Conservation (phyloP, 2,113 vertebrate species). For the Nyctereutes procyonoides region DNA sequence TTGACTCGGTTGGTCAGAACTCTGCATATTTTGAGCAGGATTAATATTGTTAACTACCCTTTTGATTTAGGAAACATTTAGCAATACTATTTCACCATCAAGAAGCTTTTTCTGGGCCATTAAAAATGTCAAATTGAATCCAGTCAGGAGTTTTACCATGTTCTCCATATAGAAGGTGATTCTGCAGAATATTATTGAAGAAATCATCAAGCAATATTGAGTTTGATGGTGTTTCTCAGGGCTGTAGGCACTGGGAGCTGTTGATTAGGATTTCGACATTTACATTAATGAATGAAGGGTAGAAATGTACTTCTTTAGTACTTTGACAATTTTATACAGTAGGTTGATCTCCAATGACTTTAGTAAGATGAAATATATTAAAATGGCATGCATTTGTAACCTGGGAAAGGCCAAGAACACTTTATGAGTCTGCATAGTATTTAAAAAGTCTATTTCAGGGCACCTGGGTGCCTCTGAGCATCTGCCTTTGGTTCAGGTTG, state of each 20-base stretch:
- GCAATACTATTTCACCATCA: not conserved
- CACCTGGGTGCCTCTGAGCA: too few species aligned
- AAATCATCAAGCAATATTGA: slow-evolving; percentile 11
- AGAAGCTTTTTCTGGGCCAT: not conserved
- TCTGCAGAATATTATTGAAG: not conserved
- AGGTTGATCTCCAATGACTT: slow-evolving; percentile 2
- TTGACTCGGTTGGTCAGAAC: not conserved
- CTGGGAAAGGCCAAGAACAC: not conserved
- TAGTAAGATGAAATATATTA: not conserved
- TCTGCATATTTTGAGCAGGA: slow-evolving; percentile 3
- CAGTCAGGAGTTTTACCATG: not conserved
- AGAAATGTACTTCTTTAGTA: not conserved
- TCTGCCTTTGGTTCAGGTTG: too few species aligned
- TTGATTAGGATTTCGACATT: slow-evolving; percentile 15
- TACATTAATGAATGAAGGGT: not conserved
- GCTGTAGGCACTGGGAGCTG: not conserved
- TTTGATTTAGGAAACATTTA: slow-evolving; percentile 43
- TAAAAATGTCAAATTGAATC: slow-evolving; percentile 3
- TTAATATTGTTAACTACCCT: not conserved
- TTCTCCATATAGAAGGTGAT: slow-evolving; percentile 6
- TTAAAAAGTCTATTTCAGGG: not conserved
- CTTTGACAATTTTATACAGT: not conserved
- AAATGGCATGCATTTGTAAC: not conserved
- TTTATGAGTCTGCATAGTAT: not conserved
- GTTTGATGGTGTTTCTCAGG: not conserved